Conservation (phyloP, 2,888 invertebrate species). For the Hyles lineata region DNA sequence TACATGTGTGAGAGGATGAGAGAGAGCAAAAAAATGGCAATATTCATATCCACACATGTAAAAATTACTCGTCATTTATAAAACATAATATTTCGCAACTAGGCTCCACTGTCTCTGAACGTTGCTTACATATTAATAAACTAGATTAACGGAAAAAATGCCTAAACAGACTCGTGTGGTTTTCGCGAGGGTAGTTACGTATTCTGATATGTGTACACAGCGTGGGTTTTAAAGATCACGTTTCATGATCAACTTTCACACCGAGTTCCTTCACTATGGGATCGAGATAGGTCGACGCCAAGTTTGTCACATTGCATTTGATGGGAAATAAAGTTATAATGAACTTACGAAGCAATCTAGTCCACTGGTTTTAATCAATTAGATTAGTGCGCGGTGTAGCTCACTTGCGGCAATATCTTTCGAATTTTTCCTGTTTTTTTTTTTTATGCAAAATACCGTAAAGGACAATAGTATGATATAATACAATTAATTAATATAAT, state of each 20-base stretch:
- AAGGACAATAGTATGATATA: too few species aligned
- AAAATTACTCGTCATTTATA: constrained; percentile 14
- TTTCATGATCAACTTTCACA: neutral
- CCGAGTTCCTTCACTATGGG: neutral
- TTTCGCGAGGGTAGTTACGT: neutral
- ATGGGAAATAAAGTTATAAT: constrained; percentile 1
- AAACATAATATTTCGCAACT: neutral
- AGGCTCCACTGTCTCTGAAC: constrained; percentile 1
- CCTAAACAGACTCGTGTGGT: neutral
- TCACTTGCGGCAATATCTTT: neutral
- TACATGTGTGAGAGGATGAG: neutral
- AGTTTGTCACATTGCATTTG: neutral
- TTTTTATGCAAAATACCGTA: too few species aligned
- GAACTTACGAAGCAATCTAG: neutral
- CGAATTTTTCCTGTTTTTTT: too few species aligned
- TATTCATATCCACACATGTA: constrained; percentile 1
- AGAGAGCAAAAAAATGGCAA: neutral
- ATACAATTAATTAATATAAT: too few species aligned
- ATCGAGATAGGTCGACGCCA: neutral
- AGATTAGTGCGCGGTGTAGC: neutral
- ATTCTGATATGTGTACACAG: neutral
- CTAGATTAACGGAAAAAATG: constrained; percentile 12
- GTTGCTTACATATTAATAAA: constrained; percentile 17
- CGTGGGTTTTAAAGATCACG: neutral
- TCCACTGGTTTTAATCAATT: neutral